A percentile compares a stretch with the other conserved stretches of the same genome.
Evolutionary conservation across 1,140 invertebrate genomes (phyloP).

Genomic region (Diuraphis noxia): DNA sequence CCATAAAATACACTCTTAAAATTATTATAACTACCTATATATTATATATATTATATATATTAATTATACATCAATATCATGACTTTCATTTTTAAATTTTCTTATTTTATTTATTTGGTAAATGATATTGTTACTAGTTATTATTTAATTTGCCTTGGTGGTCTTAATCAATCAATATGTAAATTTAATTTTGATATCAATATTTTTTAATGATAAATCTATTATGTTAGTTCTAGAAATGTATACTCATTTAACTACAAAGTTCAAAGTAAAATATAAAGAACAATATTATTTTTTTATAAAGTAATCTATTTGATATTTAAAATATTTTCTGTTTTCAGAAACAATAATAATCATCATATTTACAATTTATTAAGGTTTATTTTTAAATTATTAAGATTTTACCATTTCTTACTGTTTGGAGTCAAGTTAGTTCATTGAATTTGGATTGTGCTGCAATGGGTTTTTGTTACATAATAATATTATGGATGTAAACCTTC

Average conservation of each 20-base stretch:
- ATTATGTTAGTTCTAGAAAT: background rate
- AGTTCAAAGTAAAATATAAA: constrained; percentile 1
- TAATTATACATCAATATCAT: background rate
- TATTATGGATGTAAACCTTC: background rate
- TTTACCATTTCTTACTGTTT: background rate
- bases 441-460: background rate
- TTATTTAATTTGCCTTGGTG: background rate
- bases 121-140: background rate
- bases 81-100: background rate
- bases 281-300: constrained; percentile 8
- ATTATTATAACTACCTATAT: too few species aligned
- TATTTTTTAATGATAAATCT: background rate
- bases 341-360: background rate
- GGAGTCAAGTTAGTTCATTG: background rate
- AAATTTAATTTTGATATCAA: background rate
- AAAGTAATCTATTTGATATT: background rate
- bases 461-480: background rate
- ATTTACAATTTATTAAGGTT: background rate
- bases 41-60: too few species aligned
- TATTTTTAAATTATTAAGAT: background rate
- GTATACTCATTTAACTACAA: background rate
- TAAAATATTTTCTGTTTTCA: background rate
- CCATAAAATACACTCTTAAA: too few species aligned
- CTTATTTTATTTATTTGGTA: background rate
- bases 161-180: background rate